Evolutionary conservation across 2,113 vertebrate species (phyloP).

Genomic region (Electrona antarctica): DNA sequence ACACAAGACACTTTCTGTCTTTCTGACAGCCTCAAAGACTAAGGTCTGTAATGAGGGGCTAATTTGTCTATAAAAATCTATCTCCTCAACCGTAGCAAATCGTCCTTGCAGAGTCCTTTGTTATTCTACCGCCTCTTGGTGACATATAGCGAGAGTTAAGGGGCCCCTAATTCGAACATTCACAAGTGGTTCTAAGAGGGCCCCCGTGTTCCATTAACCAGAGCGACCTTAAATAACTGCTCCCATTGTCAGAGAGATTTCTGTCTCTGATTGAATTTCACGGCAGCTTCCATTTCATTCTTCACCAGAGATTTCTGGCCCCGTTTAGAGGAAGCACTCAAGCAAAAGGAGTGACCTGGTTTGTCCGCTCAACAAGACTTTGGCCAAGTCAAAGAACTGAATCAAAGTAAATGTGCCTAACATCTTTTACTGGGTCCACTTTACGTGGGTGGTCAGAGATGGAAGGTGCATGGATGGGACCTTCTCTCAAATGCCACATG

Average conservation of each 20-base stretch:
- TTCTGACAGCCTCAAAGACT: conserved; percentile 31
- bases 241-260: conserved; percentile 38
- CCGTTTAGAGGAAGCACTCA: conserved; percentile 37
- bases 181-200: conserved; percentile 46
- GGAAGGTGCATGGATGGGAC: too few species aligned
- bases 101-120: conserved; percentile 52
- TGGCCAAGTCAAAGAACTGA: conserved; percentile 11
- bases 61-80: conserved; percentile 48
- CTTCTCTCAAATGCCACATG: not conserved
- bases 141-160: conserved; percentile 31
- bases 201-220: conserved; percentile 59
- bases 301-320: conserved; percentile 40
- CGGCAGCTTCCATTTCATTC: conserved; percentile 22
- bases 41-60: conserved; percentile 51
- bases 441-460: not conserved
- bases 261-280: conserved; percentile 57
- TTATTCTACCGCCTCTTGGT: conserved; percentile 46
- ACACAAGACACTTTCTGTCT: conserved; percentile 20
- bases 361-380: conserved; percentile 28
- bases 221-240: conserved; percentile 34
- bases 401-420: not conserved
- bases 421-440: not conserved
- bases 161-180: conserved; percentile 29
- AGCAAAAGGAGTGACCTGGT: conserved; percentile 31
- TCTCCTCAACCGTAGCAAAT: conserved; percentile 44